Conservation (phyloP, 2,888 invertebrate species). For the Exocentrus adspersus region DNA sequence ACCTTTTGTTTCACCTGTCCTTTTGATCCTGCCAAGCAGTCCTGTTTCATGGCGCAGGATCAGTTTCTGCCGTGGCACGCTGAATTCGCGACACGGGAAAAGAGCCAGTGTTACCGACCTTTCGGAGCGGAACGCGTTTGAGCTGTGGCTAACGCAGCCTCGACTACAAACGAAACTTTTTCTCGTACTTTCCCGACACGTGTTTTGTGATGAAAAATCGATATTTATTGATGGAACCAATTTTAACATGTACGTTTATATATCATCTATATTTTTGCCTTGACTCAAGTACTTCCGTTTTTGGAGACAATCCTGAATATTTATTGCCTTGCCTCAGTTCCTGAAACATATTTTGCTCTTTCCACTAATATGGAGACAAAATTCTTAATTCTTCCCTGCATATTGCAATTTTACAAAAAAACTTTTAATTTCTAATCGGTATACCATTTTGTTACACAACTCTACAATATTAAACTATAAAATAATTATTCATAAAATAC, state of each 20-base stretch:
- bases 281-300: background rate
- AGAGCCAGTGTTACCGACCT: constrained; percentile 29
- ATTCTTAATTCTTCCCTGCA: too few relatives aligned
- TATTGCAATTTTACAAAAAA: too few relatives aligned
- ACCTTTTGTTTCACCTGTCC: constrained; percentile 18
- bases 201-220: constrained; percentile 15
- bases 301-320: constrained; percentile 3
- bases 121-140: constrained; percentile 26
- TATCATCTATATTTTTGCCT: constrained; percentile 3
- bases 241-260: constrained; percentile 20
- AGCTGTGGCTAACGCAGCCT: constrained; percentile 1
- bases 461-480: too few relatives aligned
- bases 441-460: too few relatives aligned
- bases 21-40: constrained; percentile 21
- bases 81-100: constrained; percentile 23
- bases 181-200: constrained; percentile 11
- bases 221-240: constrained; percentile 11
- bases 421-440: too few relatives aligned
- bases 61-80: constrained; percentile 20
- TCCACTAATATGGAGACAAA: too few relatives aligned
- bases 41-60: constrained; percentile 19
- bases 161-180: background rate
- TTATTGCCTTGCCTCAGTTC: background rate
- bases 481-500: too few relatives aligned
- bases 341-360: too few relatives aligned